Percentiles rank a stretch among this genome's conserved stretches.
phyloP scores from a whole-genome alignment of 1,140 invertebrate species.

The Heliothis virescens region DNA sequence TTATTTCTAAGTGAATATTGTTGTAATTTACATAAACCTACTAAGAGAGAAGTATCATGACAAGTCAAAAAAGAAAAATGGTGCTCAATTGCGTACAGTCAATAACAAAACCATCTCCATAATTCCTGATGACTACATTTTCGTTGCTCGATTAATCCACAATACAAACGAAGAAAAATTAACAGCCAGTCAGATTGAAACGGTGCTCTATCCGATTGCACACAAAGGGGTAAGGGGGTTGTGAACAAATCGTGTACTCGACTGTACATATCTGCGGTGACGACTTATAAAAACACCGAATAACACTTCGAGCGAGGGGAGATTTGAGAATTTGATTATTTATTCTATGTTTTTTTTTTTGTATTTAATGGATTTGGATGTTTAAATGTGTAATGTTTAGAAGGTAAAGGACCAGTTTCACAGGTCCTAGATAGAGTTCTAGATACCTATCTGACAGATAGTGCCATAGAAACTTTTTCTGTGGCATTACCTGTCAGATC shows the following conservation, averaged over 20 bases:
- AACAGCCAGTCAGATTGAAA: constrained; percentile 38
- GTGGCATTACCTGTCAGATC: too few species aligned
- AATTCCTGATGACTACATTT: background rate
- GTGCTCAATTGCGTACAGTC: background rate
- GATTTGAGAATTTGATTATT: constrained; percentile 43
- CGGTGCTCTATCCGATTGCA: constrained; percentile 60
- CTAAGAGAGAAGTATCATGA: too few species aligned
- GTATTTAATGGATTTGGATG: background rate
- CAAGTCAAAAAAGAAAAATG: background rate
- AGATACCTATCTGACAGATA: too few species aligned
- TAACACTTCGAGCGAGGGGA: constrained; percentile 60
- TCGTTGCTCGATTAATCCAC: constrained; percentile 24
- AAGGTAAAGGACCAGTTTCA: too few species aligned
- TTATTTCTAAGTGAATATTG: too few species aligned
- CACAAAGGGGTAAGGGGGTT: constrained; percentile 71
- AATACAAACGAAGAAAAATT: constrained; percentile 44
- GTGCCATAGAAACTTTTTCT: too few species aligned
- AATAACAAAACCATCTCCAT: background rate
- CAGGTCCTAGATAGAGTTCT: too few species aligned
- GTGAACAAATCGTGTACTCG: constrained; percentile 68
- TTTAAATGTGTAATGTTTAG: background rate
- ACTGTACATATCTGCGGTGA: constrained; percentile 70
- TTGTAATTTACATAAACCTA: too few species aligned
- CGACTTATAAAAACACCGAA: constrained; percentile 67
- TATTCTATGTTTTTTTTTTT: constrained; percentile 7